Conservation (phyloP, 2,113 vertebrate genomes). For the Formicarius rufipectus region DNA sequence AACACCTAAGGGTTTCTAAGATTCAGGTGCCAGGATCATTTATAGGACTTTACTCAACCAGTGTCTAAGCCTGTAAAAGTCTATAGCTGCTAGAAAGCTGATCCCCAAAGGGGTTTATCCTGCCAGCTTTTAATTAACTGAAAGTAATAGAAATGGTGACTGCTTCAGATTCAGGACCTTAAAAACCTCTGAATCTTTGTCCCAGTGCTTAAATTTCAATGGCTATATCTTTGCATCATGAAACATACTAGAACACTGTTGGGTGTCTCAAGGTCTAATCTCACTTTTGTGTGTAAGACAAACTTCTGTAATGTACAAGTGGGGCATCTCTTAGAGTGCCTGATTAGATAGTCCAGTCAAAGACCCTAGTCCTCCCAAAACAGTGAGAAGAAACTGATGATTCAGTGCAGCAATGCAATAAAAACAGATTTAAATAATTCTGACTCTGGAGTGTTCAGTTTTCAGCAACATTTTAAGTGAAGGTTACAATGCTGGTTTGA, state of each 20-base stretch:
- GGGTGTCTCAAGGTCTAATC: background rate
- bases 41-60: background rate
- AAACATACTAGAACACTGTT: background rate
- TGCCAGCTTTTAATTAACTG: constrained; percentile 22
- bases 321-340: background rate
- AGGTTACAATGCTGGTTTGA: background rate
- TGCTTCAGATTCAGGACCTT: background rate
- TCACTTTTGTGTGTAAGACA: background rate
- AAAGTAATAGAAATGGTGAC: background rate
- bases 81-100: constrained; percentile 6
- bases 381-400: background rate
- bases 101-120: background rate
- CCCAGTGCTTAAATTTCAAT: background rate
- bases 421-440: background rate
- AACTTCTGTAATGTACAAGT: background rate
- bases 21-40: constrained; percentile 15
- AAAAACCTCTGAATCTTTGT: background rate
- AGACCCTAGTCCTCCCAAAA: background rate
- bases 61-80: background rate
- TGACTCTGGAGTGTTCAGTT: background rate
- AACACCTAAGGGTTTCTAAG: constrained; percentile 4
- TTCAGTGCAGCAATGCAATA: background rate
- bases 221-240: background rate
- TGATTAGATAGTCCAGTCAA: background rate
- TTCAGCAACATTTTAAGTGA: background rate